Conservation (phyloP, 1,140 invertebrate genomes). For the Aphis gossypii region DNA sequence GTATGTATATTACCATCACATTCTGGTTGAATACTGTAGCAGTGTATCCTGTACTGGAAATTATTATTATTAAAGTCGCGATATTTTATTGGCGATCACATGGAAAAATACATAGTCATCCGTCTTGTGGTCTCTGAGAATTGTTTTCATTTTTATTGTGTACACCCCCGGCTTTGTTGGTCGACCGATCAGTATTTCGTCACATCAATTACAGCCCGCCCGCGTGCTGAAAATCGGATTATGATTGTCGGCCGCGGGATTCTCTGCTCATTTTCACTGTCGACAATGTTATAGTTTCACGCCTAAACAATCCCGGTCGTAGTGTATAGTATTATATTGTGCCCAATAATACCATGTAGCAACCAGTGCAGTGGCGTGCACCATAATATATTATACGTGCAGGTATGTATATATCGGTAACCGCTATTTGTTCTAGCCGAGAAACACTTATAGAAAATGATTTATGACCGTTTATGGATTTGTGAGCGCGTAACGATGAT, state of each 20-base stretch:
- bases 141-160: neutral
- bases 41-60: neutral
- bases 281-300: neutral
- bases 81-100: neutral
- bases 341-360: neutral
- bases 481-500: constrained; percentile 35
- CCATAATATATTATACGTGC: neutral
- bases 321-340: neutral
- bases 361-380: neutral
- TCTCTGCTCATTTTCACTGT: neutral
- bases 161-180: neutral
- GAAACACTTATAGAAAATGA: constrained; percentile 26
- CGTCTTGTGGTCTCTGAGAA: neutral
- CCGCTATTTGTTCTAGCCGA: constrained; percentile 7
- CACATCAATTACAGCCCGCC: neutral
- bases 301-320: neutral
- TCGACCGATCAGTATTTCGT: neutral
- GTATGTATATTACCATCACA: neutral
- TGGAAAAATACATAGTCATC: neutral
- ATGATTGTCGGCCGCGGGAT: neutral
- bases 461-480: constrained; percentile 40
- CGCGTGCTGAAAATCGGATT: neutral
- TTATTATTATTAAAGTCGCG: neutral
- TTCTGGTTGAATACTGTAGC: neutral
- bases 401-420: neutral